Evolutionary conservation across 2,113 vertebrate species (phyloP), one percentile per base, ranked within the genome.

Genomic region (Eonycteris spelaea): DNA sequence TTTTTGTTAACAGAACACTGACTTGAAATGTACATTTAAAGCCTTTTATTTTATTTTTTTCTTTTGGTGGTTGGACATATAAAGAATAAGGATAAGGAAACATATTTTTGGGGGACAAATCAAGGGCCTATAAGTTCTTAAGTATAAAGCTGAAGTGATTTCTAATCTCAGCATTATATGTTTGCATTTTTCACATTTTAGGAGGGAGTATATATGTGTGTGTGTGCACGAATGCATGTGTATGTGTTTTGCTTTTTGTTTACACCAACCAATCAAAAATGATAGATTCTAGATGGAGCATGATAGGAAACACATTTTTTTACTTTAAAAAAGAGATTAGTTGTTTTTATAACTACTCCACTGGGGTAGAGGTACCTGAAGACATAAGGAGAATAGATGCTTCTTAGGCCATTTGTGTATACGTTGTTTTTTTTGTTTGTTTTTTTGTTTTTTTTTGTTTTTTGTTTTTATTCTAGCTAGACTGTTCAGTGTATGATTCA

Each of bases 1-100:
- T 61, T 61, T 98, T 97, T 98, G 98, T 97, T 98, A 98, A 98
- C 85, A 97, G 97, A 97, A 98, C 97, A 98, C 97, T 91, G 97
- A 97, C 82, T 98, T 97, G 95, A 98, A 98, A 96, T 98, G 95
- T 98, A 93, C 73, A 53, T 91, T 92, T 94, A 96, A 90, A 96
- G 84, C 43, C 68, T 90, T 97, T 91, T 94, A 67, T 53, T 45
- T 85, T 73, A 91, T 84, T 19, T 96, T 96, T 97, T 77, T 75
- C 93, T 96, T 91, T 97, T 83, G 38, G 22, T 98, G 97, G 87
- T 97, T 97, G 97, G 95, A 91, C 95, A 87, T 97, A 91, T 98
- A 96, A 97, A 98, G 96, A 86, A 96, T 94, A 89, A 98, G 95
- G 90, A 97, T 91, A 97, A 92, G 86, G 82, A 87, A 78, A 92